Evolutionary conservation across 2,888 invertebrate genomes (phyloP).

Genomic region (Drosophila maculinotata): DNA sequence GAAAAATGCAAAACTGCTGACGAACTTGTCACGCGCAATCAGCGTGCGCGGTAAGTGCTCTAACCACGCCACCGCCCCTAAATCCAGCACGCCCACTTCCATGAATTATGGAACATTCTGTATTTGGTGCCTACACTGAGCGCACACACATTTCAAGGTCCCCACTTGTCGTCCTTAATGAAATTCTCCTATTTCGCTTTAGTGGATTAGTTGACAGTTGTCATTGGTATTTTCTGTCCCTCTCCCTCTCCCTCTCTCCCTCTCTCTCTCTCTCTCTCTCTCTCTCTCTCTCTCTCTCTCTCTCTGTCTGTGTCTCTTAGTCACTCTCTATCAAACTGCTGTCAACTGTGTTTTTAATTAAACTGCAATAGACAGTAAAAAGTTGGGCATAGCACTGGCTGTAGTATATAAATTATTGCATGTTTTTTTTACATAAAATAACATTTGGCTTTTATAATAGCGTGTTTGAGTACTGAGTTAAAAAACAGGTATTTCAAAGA

Average conservation of each 20-base stretch:
- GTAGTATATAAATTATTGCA: no score
- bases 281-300: background rate
- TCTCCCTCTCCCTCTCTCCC: background rate
- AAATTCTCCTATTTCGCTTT: constrained; percentile 43
- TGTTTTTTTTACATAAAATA: no score
- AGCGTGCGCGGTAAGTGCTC: constrained; percentile 60
- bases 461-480: no score
- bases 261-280: constrained; percentile 2
- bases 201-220: constrained; percentile 58
- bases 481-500: no score
- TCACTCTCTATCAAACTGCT: no score
- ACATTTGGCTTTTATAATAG: no score
- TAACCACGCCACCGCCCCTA: constrained; percentile 42
- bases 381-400: no score
- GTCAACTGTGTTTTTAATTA: constrained; percentile 24
- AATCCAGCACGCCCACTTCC: constrained; percentile 5
- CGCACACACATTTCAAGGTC: constrained; percentile 37
- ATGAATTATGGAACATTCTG: constrained; percentile 42
- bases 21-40: constrained; percentile 73
- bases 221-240: constrained; percentile 18
- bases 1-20: constrained; percentile 69
- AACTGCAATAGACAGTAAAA: background rate
- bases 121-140: constrained; percentile 3
- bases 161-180: constrained; percentile 43
- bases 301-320: no score